Evolutionary conservation across 2,113 vertebrate species (phyloP).

Genomic region (Embiotoca jacksoni): DNA sequence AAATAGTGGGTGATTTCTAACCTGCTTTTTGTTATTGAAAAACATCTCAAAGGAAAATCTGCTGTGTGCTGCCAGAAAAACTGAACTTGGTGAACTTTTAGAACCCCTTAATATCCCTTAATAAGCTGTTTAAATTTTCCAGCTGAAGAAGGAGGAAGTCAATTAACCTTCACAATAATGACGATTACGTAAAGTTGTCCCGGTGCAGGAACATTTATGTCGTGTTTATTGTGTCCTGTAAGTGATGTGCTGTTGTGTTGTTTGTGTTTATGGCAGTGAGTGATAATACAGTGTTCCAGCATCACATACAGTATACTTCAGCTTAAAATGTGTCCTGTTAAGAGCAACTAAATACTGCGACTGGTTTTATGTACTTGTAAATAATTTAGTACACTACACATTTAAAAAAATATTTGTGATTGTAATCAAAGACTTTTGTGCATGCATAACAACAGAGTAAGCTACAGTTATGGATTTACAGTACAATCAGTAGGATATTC

Average conservation of each 20-base stretch:
- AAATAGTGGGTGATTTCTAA: too few species aligned
- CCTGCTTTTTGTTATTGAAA: not conserved
- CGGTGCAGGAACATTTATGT: conserved; percentile 31
- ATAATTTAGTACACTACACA: too few species aligned
- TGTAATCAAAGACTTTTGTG: too few species aligned
- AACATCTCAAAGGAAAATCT: conserved; percentile 21
- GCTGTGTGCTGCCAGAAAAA: conserved; percentile 16
- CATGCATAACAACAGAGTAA: too few species aligned
- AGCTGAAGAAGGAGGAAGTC: conserved; percentile 27
- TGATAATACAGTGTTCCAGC: conserved; percentile 18
- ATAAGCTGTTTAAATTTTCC: conserved; percentile 27
- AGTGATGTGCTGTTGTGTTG: conserved; percentile 3
- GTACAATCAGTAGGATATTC: not conserved
- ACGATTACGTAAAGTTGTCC: conserved; percentile 16
- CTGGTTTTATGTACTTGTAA: not conserved
- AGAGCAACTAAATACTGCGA: not conserved
- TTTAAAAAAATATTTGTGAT: too few species aligned
- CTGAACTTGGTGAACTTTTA: conserved; percentile 13
- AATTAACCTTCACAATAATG: conserved; percentile 46
- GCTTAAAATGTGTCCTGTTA: not conserved
- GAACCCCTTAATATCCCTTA: conserved; percentile 20
- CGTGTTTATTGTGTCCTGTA: conserved; percentile 40
- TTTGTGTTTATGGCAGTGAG: conserved; percentile 29
- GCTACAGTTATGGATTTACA: not conserved
- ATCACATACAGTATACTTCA: not conserved